Evolutionary conservation across 2,113 vertebrate genomes (phyloP), one percentile per base, ranked within the genome.

Genomic region (Chinchilla lanigera): DNA sequence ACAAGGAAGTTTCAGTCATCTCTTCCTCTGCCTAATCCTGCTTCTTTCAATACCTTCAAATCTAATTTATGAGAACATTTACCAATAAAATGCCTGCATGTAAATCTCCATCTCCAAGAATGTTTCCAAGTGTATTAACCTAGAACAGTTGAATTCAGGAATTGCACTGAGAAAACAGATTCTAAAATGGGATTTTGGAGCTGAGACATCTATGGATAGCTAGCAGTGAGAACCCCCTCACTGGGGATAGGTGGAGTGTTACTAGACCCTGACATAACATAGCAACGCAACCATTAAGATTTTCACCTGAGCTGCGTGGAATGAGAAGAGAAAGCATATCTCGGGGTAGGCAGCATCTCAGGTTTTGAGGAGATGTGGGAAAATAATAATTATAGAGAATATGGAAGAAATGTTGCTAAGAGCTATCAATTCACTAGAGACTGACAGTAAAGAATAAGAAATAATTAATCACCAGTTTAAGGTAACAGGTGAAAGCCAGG

Each of bases 381-480:
- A 90, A n/a, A 41, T 41, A 7, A 50, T 56, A 87, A 90, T 86
- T 86, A 47, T 58, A 90, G 20, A 1, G 60, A 83, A 38, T 86
- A n/a, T 56, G n/a, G 33, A 82, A 82, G 50, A 56, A 89, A 52
- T 44, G 0, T 92, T 82, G 14, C 75, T 83, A 9, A 92, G 30
- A 44, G 80, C 50, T 73, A 83, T 56, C 28, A 82, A 52, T 78
- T 78, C 47, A 65, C 52, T 92, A 50, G 26, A n/a, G 58, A 61
- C 63, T 69, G n/a, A 63, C 41, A 85, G 50, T 69, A 28, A 81
- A 75, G 92, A 94, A 20, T 33, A 50, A 41, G 56, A 83, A 86
- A 89, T 69, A 95, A 89, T 81, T 94, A 92, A 96, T 94, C 73
- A 93, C 26, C 33, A 78, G 33, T 90, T 63, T 47, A 93, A 95